A percentile compares a stretch with the other conserved stretches of the same genome.
These are phyloP conservation scores for Galleria mellonella DNA, from an alignment of 1,140 invertebrate species.

Conservation along the genomic window DNA sequence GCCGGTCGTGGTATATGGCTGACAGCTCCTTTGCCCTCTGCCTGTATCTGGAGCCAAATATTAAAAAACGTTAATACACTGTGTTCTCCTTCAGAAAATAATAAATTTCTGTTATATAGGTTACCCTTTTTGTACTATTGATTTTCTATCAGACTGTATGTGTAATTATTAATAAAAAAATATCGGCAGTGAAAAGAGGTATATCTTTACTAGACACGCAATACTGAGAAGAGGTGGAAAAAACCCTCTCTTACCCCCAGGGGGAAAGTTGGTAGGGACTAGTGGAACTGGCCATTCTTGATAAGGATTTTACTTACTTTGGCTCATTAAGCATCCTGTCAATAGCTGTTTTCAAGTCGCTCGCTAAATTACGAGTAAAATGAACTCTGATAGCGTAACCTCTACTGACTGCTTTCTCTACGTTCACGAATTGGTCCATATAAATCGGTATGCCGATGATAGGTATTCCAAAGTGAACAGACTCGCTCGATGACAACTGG, in stretches of 20 bases:
- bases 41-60: slow-evolving; percentile 14
- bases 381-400: slow-evolving; percentile 49
- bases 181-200: too few species aligned
- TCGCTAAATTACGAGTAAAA: slow-evolving; percentile 14
- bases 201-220: too few species aligned
- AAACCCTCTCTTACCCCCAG: too few species aligned
- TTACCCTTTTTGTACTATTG: too few species aligned
- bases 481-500: slow-evolving; percentile 78
- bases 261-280: too few species aligned
- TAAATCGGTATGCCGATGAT: slow-evolving; percentile 80
- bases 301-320: slow-evolving; percentile 11
- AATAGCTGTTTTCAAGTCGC: slow-evolving; percentile 15
- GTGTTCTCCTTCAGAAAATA: too few species aligned
- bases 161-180: too few species aligned
- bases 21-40: slow-evolving; percentile 21
- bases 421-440: slow-evolving; percentile 76
- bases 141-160: too few species aligned
- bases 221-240: too few species aligned
- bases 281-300: too few species aligned
- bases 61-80: background rate
- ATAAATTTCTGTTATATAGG: too few species aligned
- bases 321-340: slow-evolving; percentile 12
- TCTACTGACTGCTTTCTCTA: slow-evolving; percentile 40
- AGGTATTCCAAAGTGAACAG: slow-evolving; percentile 78
- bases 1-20: slow-evolving; percentile 19